Evolutionary conservation across 2,797 vertebrate genomes (phyloP), one percentile per base, ranked within the genome.

Genomic region (Heteromormyrus szaboi): DNA sequence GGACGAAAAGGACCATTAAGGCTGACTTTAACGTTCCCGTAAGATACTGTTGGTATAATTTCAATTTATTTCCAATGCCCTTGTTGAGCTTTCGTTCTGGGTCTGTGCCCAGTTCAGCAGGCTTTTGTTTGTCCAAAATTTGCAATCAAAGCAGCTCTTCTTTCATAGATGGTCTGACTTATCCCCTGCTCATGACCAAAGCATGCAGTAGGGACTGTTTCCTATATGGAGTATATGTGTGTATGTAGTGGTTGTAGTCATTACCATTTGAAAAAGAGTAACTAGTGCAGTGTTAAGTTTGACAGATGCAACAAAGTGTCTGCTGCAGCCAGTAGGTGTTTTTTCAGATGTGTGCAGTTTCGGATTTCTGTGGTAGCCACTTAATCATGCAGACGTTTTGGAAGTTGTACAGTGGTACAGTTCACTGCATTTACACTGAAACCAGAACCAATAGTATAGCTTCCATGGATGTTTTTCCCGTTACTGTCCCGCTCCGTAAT

Each of bases 401-500:
- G 81, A 85, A 85, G 44, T 84, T 41, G 81, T 51, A 50, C 81
- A 50, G 9, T 51, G 48, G 48, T 46, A 51, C 81, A 86, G 50
- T 25, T 56, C 85, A 86, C 22, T 56, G 25, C 56, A 56, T 50
- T 88, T 76, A 33, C 48, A 86, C n/a, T 84, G 86, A 87, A 12
- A 33, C 59, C 86, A 87, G 17, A 65, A 68, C 54, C 86, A 65
- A 65, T 48, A 46, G 37, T 68, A 41, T 22, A 59, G 93, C 92
- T 88, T 90, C 87, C 91, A 89, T 93, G 91, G 93, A 93, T 93
- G 25, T 83, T 90, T 90, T 89, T 88, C 83, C 87, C 92, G 91
- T 94, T 95, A 91, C 91, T 88, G 91, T 68, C 90, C 91, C 90
- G 92, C 95, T 94, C 83, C 33, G 9, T 44, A 72, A 85, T 54